Evolutionary conservation across 2,888 invertebrate species (phyloP), one percentile per base, ranked within the genome.

Genomic region (Synergus japonicus): DNA sequence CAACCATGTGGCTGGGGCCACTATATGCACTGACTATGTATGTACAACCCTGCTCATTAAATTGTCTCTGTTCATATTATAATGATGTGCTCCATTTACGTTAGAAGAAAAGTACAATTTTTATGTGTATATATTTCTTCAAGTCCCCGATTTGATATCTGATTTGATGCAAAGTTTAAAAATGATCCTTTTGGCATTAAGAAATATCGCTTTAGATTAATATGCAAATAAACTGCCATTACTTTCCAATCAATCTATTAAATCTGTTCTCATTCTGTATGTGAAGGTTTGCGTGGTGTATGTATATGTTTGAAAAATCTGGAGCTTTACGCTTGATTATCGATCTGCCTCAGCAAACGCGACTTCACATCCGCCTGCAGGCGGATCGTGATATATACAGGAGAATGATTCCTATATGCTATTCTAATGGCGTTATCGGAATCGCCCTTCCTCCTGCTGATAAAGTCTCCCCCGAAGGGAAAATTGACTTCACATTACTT

Each of bases 391-490:
- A 73, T 73, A 49, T 73, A 73, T 73, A 49, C n/a, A 54, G 49
- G 37, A 43, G 73, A 46, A 73, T n/a, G 37, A 58, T 73, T 73
- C 29, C 63, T 54, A 29, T 49, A 54, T n/a, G 54, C n/a, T 73
- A n/a, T 73, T 73, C 54, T 73, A 73, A 73, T 37, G 54, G 54
- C 37, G 37, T 73, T 73, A 73, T 73, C 54, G 73, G 73, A 73
- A 54, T 54, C 49, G 37, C 29, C 73, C 37, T 73, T 73, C 54
- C 73, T 29, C 37, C 54, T 41, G n/a, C 54, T 73, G 49, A 37
- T 49, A 73, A 49, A 73, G 49, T 73, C 49, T 73, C 22, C 22
- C 37, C 67, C 8, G 46, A 46, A 67, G 67, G 46, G 46, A 67
- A 67, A 46, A 67, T 73, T 54, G 49, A n/a, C 37, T 29, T 29